Base-by-base conservation (phyloP, 1,140 invertebrate species). In the Ceratina japonica region DNA sequence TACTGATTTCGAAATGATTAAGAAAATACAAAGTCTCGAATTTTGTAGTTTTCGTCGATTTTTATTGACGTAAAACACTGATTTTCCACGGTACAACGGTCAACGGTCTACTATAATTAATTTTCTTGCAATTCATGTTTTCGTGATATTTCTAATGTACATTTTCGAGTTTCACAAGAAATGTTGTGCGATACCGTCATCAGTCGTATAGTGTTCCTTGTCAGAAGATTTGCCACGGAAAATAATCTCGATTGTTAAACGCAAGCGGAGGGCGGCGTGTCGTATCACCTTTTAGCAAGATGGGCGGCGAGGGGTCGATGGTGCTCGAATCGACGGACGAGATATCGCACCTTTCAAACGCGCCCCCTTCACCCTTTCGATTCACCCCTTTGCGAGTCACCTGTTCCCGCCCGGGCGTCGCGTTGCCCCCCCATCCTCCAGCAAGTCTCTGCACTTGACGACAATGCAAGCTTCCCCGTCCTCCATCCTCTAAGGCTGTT, bases 271-370 rank as follows among this genome's bases (percentile, higher is more conserved):
- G 71, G 79, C 80, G 75, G 22, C 87, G 87, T 90, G 89, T 89
- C 89, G 52, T 90, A 90, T 90, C 89, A 86, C 66, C 70, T 85
- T 85, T 85, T 85, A 72, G 75, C 80, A 70, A 81, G 82, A 71
- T 63, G 68, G 68, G 68, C 83, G 31, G 16, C 69, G 56, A 69
- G 70, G 64, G 82, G 82, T 88, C 86, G 82, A 88, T 88, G 87
- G 27, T 80, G 66, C 87, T 88, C 77, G 82, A 88, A 86, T 31
- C 78, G 49, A 63, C 58, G 49, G 70, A 44, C 75, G 80, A 81
- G 86, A 87, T 87, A 85, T 85, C 80, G 75, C 73, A 85, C 81
- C 80, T 83, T 81, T 83, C 66, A 72, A 75, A 73, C 12, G 54
- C 58, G 22, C 52, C 69, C 37, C 71, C 62, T 24, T 18, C 20